These are phyloP conservation scores for Nycticorax nycticorax DNA, from an alignment of 2,113 vertebrate genomes.

Conservation along the genomic window DNA sequence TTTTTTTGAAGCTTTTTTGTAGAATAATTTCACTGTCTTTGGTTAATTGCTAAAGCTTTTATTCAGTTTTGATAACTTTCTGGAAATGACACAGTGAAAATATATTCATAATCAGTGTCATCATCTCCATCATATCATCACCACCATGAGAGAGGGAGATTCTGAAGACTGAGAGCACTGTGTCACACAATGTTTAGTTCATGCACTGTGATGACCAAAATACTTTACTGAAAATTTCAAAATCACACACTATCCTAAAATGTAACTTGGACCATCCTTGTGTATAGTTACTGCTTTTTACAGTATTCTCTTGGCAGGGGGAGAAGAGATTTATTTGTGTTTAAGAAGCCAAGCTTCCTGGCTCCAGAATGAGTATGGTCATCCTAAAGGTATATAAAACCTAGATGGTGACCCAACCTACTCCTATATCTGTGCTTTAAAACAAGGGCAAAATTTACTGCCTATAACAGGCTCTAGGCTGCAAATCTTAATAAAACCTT, in stretches of 20 bases:
- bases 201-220: background rate
- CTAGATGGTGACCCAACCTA: background rate
- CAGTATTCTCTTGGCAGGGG: background rate
- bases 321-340: background rate
- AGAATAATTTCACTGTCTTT: background rate
- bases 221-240: background rate
- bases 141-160: background rate
- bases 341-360: background rate
- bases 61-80: background rate
- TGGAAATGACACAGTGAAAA: background rate
- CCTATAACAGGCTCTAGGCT: background rate
- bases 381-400: background rate
- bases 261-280: background rate
- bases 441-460: background rate
- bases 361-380: background rate
- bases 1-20: background rate
- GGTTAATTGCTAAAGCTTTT: background rate
- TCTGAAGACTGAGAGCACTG: background rate
- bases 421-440: background rate
- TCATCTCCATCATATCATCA: background rate
- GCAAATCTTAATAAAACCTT: background rate
- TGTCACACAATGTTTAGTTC: background rate
- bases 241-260: background rate
- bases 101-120: fast-evolving
- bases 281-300: background rate